Base-by-base conservation (phyloP, 2,797 vertebrate genomes). In the Pipistrellus pygmaeus region DNA sequence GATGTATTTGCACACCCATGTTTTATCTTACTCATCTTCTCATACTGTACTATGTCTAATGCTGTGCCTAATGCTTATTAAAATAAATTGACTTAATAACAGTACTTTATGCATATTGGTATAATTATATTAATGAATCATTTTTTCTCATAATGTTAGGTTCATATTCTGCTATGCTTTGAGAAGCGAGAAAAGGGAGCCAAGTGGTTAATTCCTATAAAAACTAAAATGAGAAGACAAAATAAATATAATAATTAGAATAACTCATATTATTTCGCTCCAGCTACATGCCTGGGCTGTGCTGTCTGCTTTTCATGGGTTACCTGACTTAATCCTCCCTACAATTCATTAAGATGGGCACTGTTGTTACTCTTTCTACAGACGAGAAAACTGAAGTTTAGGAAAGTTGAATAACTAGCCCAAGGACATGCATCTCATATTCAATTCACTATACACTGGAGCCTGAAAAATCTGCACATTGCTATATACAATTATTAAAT, bases 81-180 rank as follows among this genome's bases (percentile, higher is more conserved):
- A 75, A 62, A 55, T 83, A 88, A 85, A 73, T 78, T 69, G n/a
- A 89, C n/a, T 82, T 82, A 85, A 93, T 88, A 91, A 48, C 14
- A 53, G 41, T 66, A 72, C 25, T 92, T 86, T 83, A 78, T 76
- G 41, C 5, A 81, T 51, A 10, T 80, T 91, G 64, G 13, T 80
- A 10, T 84, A 72, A 93, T 89, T 77, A 90, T 62, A 62, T n/a
- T 80, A 90, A 83, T 88, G 78, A 69, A 88, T 78, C 60, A 64
- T 75, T 91, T 86, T 92, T 82, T 81, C 46, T 81, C 30, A 30
- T 91, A 44, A 23, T 94, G 41, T 51, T 69, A 21, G 75, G 2
- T 72, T 86, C 27, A 30, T 76, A 23, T 73, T 73, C 27, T 94
- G 30, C 35, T 88, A 17, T 87, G 53, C 46, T 82, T 71, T 90